phyloP scores from a whole-genome alignment of 2,797 vertebrate species.

The Gymnothorax reevesii region DNA sequence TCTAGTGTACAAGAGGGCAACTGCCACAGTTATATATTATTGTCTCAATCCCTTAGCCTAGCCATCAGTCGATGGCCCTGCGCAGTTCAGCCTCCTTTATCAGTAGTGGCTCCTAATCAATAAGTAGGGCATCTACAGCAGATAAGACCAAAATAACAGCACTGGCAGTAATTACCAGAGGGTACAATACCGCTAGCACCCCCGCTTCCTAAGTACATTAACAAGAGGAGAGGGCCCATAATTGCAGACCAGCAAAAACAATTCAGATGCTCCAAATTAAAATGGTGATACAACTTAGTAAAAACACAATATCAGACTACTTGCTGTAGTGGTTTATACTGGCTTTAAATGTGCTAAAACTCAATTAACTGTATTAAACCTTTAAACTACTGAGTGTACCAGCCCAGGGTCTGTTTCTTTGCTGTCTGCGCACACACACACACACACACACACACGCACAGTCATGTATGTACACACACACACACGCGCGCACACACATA shows the following conservation, averaged over 20 bases:
- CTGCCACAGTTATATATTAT: background rate
- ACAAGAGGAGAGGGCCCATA: background rate
- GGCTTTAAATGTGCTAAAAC: background rate
- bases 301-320: background rate
- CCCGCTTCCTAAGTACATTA: background rate
- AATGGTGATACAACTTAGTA: background rate
- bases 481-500: constrained; percentile 12
- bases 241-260: background rate
- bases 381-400: background rate
- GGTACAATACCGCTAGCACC: background rate
- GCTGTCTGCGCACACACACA: background rate
- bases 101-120: constrained; percentile 20
- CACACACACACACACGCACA: background rate
- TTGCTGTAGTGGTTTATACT: background rate
- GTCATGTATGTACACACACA: background rate
- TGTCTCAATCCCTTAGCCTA: background rate
- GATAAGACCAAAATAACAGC: background rate
- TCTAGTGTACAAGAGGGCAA: background rate
- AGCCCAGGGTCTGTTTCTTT: background rate
- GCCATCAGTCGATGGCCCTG: background rate
- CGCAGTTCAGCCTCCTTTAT: constrained; percentile 1
- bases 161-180: background rate
- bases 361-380: background rate
- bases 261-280: background rate
- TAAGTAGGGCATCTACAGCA: constrained; percentile 19